Evolutionary conservation across 2,797 vertebrate genomes (phyloP).

Genomic region (Acanthis flammea): DNA sequence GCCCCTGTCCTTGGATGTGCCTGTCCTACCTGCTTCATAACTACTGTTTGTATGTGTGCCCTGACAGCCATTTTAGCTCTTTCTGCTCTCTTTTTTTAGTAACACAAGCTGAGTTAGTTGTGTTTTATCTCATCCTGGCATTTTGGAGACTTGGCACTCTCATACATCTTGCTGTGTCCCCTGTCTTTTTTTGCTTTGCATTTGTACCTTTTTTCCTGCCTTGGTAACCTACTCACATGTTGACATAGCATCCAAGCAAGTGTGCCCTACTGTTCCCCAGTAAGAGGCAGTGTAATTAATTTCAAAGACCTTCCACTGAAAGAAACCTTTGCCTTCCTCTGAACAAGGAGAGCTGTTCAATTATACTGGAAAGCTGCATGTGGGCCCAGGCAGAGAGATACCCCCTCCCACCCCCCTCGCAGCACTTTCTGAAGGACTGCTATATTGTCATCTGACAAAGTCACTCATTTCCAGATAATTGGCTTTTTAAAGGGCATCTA

Average conservation of each 20-base stretch:
- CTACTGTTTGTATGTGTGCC: fast-evolving
- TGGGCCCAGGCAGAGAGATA: not conserved
- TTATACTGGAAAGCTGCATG: constrained; percentile 56
- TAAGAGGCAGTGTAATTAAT: constrained; percentile 24
- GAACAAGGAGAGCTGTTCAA: constrained; percentile 45
- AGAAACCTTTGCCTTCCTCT: constrained; percentile 35
- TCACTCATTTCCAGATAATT: constrained; percentile 74
- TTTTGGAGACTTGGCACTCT: not conserved
- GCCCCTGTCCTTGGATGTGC: not conserved
- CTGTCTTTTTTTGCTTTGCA: not conserved
- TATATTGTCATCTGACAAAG: constrained; percentile 62
- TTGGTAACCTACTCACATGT: constrained; percentile 25
- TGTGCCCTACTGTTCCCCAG: not conserved
- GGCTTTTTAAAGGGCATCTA: constrained; percentile 70
- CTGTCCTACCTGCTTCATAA: not conserved
- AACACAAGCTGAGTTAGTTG: not conserved
- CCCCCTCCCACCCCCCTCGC: not conserved
- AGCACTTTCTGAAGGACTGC: constrained; percentile 30
- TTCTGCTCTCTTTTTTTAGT: not conserved
- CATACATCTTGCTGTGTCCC: not conserved
- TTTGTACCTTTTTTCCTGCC: not conserved
- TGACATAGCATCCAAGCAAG: constrained; percentile 29
- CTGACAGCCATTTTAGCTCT: not conserved
- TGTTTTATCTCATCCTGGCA: not conserved
- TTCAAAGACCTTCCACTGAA: constrained; percentile 17